Base-by-base conservation (phyloP, 2,113 vertebrate genomes). In the Pteruthius melanotis region DNA sequence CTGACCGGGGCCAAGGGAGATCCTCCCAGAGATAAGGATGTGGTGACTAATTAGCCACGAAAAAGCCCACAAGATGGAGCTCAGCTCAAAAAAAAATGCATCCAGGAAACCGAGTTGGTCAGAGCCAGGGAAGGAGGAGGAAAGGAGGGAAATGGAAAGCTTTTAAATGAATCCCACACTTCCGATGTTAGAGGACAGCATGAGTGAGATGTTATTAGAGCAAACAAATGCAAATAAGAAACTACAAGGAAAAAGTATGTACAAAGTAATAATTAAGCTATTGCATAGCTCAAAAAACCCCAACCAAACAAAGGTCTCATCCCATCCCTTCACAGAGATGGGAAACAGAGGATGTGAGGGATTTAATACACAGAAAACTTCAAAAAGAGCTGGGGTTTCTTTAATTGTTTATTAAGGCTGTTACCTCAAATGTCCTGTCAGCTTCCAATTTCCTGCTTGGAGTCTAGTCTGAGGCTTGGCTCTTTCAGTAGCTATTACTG, bases 41-140 rank as follows among this genome's bases (percentile, higher is more conserved):
- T 31, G 61, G 28, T 79, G 90, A 68, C 21, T 69, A 76, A 86
- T 65, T 30, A 59, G 39, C 31, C 4, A 3, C 14, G 1, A 2
- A 31, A 93, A 91, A 76, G 74, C 45, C 92, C 33, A 4, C 85
- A 85, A 91, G 88, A 64, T 89, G 85, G 95, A 93, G 94, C 90
- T 89, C 85, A 57, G 33, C 45, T 84, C 96, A 83, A 65, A 76
- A 83, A 64, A 70, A 42, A 81, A 68, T 42, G 12, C 45, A 21
- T 53, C 33, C 24, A 49, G 63, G 61, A 30, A 27, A 15, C 22
- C 6, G 11, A 4, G 4, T 49, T 7, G 11, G 40, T n/a, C 37
- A 42, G 84, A 92, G 68, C 10, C 54, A 26, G 35, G 10, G 53
- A 31, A 77, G 52, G 30, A 65, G n/a, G 24, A 31, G 75, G 20